phyloP scores from a whole-genome alignment of 2,113 vertebrate species.

The Gallinago undulata region DNA sequence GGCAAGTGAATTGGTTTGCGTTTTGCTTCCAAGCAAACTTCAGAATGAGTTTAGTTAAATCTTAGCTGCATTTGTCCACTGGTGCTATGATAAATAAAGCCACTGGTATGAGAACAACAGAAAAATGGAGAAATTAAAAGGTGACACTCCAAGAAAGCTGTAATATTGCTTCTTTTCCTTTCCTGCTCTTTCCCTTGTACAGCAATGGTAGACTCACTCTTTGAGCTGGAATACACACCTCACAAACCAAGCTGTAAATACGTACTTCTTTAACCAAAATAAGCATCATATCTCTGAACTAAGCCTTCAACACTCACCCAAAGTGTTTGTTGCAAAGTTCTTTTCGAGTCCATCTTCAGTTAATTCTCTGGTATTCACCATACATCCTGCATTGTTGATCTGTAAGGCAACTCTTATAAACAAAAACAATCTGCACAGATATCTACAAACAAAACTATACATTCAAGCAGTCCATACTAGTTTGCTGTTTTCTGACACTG shows the following conservation, averaged over 20 bases:
- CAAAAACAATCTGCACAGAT: background rate
- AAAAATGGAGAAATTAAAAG: background rate
- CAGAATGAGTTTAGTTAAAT: background rate
- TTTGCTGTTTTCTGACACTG: background rate
- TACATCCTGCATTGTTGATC: conserved; percentile 87
- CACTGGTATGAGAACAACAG: background rate
- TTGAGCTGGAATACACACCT: background rate
- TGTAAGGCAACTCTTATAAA: conserved; percentile 47
- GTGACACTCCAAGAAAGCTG: background rate
- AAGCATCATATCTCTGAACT: background rate
- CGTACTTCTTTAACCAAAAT: background rate
- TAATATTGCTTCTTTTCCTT: background rate
- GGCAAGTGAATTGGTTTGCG: no score
- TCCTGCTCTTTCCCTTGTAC: background rate
- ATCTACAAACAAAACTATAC: background rate
- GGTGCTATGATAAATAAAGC: background rate
- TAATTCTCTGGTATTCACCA: conserved; percentile 84
- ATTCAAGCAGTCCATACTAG: background rate
- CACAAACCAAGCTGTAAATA: background rate
- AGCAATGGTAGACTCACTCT: background rate
- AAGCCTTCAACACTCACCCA: conserved; percentile 73
- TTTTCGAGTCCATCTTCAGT: conserved; percentile 85
- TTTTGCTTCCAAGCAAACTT: background rate
- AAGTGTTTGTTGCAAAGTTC: conserved; percentile 86
- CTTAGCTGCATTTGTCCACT: background rate